phyloP scores from a whole-genome alignment of 2,797 vertebrate genomes.

The Neosalanx taihuensis region DNA sequence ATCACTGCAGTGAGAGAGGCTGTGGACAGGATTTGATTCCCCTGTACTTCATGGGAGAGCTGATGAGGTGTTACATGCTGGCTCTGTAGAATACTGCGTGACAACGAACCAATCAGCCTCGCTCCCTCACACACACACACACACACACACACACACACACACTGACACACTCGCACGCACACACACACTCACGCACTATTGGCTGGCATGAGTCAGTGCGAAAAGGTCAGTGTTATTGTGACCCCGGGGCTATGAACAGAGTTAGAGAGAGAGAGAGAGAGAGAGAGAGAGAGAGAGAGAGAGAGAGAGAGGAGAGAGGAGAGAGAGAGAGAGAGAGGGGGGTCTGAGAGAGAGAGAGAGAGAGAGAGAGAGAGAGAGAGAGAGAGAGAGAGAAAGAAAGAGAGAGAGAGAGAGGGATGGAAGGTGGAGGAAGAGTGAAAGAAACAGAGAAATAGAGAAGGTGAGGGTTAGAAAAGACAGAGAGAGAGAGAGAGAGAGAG shows the following conservation, averaged over 20 bases:
- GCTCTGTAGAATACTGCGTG: conserved; percentile 41
- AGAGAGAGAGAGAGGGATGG: too few relatives aligned
- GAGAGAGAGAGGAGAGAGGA: too few relatives aligned
- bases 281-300: conserved; percentile 23
- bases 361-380: too few relatives aligned
- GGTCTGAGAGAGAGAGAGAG: too few relatives aligned
- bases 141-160: too few relatives aligned
- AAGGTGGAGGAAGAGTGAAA: too few relatives aligned
- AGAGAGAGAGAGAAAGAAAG: too few relatives aligned
- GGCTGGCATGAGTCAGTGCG: conserved; percentile 61
- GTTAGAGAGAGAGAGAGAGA: conserved; percentile 42
- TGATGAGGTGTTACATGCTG: conserved; percentile 50
- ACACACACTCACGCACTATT: conserved; percentile 39
- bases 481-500: neutral
- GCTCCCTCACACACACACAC: neutral
- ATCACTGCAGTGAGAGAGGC: neutral
- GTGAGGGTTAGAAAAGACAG: too few relatives aligned
- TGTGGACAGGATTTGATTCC: too few relatives aligned
- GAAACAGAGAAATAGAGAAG: neutral
- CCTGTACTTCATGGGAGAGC: conserved; percentile 16
- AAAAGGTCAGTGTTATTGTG: conserved; percentile 40
- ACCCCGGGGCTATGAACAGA: conserved; percentile 46
- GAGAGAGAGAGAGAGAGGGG: too few relatives aligned
- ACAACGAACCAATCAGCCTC: conserved; percentile 34
- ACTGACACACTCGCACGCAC: neutral